Base-by-base conservation (phyloP, 2,888 invertebrate genomes). In the Axea sp. region DNA sequence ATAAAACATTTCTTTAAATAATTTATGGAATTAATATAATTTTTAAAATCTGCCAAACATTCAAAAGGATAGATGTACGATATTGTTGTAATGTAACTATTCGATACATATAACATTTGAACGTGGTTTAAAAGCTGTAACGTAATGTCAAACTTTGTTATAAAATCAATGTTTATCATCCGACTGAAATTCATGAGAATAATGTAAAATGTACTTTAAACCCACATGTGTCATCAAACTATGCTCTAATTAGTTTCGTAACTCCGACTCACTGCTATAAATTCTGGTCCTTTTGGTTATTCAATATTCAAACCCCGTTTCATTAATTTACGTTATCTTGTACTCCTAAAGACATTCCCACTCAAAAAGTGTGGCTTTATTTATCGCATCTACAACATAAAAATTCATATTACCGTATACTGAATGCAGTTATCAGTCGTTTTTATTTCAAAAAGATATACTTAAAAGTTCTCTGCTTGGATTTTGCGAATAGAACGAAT, bases 171-270 rank as follows among this genome's bases (percentile, higher is more conserved):
- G 30, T 55, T 7, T 22, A 30, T 15, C 31, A n/a, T n/a, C n/a
- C n/a, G n/a, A n/a, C n/a, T n/a, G n/a, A n/a, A n/a, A n/a, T n/a
- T n/a, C n/a, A n/a, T 28, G 12, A 28, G 47, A 37, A 60, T 43
- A 60, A 60, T 60, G 37, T 59, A 43, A 33, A 45, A 26, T 59
- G n/a, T 35, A 59, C 24, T 35, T 37, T 47, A 26, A 57, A 37
- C 19, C 9, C 26, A 31, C 19, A 17, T n/a, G 14, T 47, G 47
- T 39, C 60, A 47, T 28, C 19, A 30, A 60, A 39, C 37, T 37
- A 33, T 37, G 19, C 26, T 60, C 30, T 39, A 60, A 60, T 47
- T 35, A 39, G 37, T 47, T 60, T 39, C 8, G 33, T 14, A 47
- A 47, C 47, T 60, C 9, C 9, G 2, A 37, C 14, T 22, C 22